phyloP scores from a whole-genome alignment of 1,140 invertebrate genomes.

The Ridgeia piscesae region DNA sequence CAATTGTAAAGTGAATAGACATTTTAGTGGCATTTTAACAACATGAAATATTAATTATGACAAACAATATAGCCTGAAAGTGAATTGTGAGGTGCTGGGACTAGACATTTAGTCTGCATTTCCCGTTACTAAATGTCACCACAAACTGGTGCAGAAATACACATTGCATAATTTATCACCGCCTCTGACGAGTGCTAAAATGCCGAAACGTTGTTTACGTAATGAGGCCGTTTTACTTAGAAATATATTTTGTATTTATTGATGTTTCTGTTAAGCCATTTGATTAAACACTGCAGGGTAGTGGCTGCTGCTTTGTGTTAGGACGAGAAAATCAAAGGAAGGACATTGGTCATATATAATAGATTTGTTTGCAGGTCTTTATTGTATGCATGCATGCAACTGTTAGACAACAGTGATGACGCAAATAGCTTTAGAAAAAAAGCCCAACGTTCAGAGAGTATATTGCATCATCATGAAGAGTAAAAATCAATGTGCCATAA shows the following conservation, averaged over 20 bases:
- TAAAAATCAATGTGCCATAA: too few relatives aligned
- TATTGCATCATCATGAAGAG: too few relatives aligned
- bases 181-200: background rate
- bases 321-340: background rate
- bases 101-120: background rate
- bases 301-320: background rate
- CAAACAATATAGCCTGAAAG: background rate
- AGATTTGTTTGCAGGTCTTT: background rate
- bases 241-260: background rate
- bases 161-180: background rate
- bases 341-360: background rate
- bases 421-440: background rate
- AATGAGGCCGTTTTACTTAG: background rate
- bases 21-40: conserved; percentile 4
- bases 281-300: background rate
- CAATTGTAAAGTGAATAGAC: background rate
- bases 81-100: background rate
- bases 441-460: background rate
- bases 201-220: background rate
- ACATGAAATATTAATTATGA: background rate
- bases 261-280: background rate
- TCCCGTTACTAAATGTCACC: background rate
- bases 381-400: background rate
- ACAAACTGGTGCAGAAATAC: background rate
- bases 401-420: background rate